Percentiles rank a stretch among this genome's conserved stretches.
Conservation (phyloP, 2,888 invertebrate genomes). For the Quadriops clusia region DNA sequence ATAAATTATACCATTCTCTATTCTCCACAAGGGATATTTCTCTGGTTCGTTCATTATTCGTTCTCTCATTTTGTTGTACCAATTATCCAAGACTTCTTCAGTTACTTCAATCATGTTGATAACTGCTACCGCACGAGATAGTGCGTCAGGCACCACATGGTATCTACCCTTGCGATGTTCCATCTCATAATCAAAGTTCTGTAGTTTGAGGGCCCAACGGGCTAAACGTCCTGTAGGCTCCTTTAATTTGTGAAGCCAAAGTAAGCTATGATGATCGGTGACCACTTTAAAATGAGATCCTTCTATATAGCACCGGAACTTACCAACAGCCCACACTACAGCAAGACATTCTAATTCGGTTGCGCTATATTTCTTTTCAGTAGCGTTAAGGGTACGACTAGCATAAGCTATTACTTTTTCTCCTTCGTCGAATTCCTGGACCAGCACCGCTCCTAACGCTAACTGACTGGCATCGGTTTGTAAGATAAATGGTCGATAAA, state of each 20-base stretch:
- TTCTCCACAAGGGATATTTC: background rate
- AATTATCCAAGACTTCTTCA: no score
- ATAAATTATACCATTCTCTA: background rate
- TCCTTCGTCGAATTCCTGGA: constrained; percentile 9
- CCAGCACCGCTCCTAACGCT: constrained; percentile 17
- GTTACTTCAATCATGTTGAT: no score
- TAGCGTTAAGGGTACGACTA: constrained; percentile 9
- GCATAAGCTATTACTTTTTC: constrained; percentile 11
- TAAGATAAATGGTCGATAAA: constrained; percentile 13
- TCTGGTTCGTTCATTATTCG: no score
- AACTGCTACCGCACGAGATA: background rate
- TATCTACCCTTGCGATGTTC: constrained; percentile 12
- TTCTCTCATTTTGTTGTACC: no score
- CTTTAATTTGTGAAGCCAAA: constrained; percentile 12
- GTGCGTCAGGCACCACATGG: constrained; percentile 9
- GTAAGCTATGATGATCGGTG: constrained; percentile 19
- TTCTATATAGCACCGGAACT: constrained; percentile 13
- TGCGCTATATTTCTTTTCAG: constrained; percentile 11
- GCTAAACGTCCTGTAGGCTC: constrained; percentile 15
- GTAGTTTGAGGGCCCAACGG: constrained; percentile 15
- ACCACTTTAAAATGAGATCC: constrained; percentile 16
- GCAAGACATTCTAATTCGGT: constrained; percentile 13
- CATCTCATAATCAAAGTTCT: constrained; percentile 12
- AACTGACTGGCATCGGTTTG: constrained; percentile 18
- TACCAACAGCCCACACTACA: constrained; percentile 10